Evolutionary conservation across 92 coral and sea anemone genomes (phyloP).

Genomic region (Palythoa heliodiscus): DNA sequence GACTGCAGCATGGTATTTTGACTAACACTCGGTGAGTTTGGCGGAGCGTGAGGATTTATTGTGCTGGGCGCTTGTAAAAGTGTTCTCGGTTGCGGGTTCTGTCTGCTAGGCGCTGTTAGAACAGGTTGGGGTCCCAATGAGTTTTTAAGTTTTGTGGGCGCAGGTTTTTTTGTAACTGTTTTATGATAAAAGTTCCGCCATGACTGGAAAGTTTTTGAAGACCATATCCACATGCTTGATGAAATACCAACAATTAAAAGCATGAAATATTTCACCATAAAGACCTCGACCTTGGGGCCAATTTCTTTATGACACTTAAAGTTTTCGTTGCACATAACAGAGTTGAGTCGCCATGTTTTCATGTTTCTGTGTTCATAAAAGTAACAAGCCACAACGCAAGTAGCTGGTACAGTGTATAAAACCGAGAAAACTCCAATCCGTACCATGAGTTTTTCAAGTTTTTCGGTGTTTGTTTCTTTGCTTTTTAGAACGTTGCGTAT

Average conservation of each 20-base stretch:
- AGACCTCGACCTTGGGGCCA: conserved; percentile 86
- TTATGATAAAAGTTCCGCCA: conserved; percentile 85
- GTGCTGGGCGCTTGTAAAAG: conserved; percentile 19
- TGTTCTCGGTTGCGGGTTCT: conserved; percentile 25
- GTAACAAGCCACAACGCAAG: conserved; percentile 88
- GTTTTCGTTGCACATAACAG: conserved; percentile 69
- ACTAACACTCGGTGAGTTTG: conserved; percentile 40
- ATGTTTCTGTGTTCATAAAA: conserved; percentile 92
- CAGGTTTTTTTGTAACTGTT: conserved; percentile 53
- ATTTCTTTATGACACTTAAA: conserved; percentile 60
- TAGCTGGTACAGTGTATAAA: conserved; percentile 93
- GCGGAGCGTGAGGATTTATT: conserved; percentile 9
- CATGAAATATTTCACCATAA: conserved; percentile 94
- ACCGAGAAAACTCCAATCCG: conserved; percentile 96
- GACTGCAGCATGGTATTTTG: conserved; percentile 36
- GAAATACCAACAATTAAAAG: conserved; percentile 90
- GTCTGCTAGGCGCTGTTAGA: not conserved
- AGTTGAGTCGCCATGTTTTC: conserved; percentile 73
- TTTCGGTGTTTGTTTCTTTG: conserved; percentile 94
- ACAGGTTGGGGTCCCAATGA: conserved; percentile 29
- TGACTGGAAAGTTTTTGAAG: conserved; percentile 86
- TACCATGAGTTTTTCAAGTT: conserved; percentile 93
- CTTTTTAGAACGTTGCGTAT: conserved; percentile 92
- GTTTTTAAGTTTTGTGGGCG: conserved; percentile 32
- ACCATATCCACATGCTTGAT: conserved; percentile 99